Evolutionary conservation across 2,113 vertebrate genomes (phyloP), one percentile per base, ranked within the genome.

Genomic region (Dicrurus megarhynchus): DNA sequence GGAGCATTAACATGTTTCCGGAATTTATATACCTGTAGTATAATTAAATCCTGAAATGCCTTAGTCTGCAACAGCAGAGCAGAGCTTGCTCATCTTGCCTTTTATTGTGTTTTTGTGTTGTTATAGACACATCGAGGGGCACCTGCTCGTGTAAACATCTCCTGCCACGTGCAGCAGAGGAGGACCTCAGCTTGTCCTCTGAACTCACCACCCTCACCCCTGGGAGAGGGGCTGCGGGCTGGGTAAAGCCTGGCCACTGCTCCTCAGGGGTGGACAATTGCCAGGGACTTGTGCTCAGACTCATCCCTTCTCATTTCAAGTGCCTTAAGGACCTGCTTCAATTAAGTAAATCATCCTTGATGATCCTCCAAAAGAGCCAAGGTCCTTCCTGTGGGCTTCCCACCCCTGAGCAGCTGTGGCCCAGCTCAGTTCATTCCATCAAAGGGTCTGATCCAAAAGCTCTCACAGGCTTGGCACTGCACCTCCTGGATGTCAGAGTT

Each of bases 21-120:
- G 98, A 98, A 98, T 98, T 98, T 97, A 98, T 98, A 98, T 98
- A 98, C 98, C 98, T 98, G 98, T 95, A 81, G 97, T 97, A 97
- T 98, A 98, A 98, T 98, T 98, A 98, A 98, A 97, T 95, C 97
- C 96, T 97, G 96, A 97, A 98, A 97, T 92, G 95, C 95, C 90
- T 96, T 71, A 97, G 96, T 98, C 89, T 95, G 95, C 97, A 96
- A 49, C 87, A 97, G 96, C 96, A 93, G 63, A 90, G 89, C 93
- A 90, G 68, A 78, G 93, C 87, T 93, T 89, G 94, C 96, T 97
- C 97, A 97, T 97, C 96, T 94, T 52, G 53, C 64, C 89, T 97
- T 96, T 92, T 47, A 83, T 67, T 53, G 39, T 30, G 2, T 53
- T 94, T 93, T 21, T 81, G 49, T 71, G 74, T 55, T 92, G 44